Evolutionary conservation across 2,888 invertebrate species (phyloP).

Genomic region (Spodoptera picta): DNA sequence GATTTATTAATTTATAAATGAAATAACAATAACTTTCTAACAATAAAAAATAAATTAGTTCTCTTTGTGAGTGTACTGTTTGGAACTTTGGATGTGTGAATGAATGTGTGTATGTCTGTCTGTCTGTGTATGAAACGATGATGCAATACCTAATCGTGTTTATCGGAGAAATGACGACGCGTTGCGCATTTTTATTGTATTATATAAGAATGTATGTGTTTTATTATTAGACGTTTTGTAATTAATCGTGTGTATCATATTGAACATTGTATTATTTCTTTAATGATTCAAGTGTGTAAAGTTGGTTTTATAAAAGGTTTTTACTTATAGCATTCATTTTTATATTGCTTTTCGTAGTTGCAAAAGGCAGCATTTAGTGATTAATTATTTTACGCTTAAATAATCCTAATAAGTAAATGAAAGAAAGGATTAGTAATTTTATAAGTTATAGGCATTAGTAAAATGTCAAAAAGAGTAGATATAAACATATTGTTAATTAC

Average conservation of each 20-base stretch:
- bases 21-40: constrained; percentile 28
- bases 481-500: no score
- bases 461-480: no score
- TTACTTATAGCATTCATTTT: no score
- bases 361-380: not conserved
- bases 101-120: constrained; percentile 37
- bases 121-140: constrained; percentile 64
- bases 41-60: constrained; percentile 46
- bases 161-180: constrained; percentile 80
- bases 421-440: no score
- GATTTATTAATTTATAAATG: constrained; percentile 20
- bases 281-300: constrained; percentile 1
- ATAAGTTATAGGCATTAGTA: no score
- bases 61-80: constrained; percentile 40
- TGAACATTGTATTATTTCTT: constrained; percentile 16
- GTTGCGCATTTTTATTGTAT: constrained; percentile 75
- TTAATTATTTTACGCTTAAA: not conserved
- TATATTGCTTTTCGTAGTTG: no score
- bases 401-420: no score
- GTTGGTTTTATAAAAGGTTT: constrained; percentile 1
- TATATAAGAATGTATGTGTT: constrained; percentile 61
- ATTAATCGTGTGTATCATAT: constrained; percentile 33
- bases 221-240: constrained; percentile 43
- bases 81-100: constrained; percentile 36
- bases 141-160: constrained; percentile 82